Evolutionary conservation across 2,797 vertebrate genomes (phyloP).

Genomic region (Anniella stebbinsi): DNA sequence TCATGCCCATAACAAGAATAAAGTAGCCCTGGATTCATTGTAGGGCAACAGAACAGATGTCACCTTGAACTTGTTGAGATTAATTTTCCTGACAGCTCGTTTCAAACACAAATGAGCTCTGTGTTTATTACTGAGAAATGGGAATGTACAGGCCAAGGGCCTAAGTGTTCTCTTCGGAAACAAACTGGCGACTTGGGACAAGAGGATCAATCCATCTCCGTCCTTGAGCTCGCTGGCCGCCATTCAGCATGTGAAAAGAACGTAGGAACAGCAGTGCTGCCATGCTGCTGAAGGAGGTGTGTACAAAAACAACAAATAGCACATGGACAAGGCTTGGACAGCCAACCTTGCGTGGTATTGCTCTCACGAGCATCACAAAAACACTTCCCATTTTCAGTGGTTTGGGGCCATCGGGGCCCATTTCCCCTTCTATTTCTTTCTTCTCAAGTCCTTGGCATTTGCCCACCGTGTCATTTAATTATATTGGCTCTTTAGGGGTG

Average conservation of each 20-base stretch:
- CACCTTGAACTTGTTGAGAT: not conserved
- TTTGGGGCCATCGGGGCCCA: not conserved
- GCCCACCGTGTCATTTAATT: not conserved
- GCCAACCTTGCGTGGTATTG: not conserved
- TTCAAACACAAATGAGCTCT: constrained; percentile 41
- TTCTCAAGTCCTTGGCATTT: not conserved
- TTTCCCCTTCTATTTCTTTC: not conserved
- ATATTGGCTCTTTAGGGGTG: not conserved
- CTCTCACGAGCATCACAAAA: not conserved
- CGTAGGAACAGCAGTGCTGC: not conserved
- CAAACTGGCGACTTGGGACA: not conserved
- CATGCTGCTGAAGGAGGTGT: not conserved
- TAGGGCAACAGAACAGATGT: not conserved
- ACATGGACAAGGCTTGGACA: not conserved
- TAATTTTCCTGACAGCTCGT: constrained; percentile 52
- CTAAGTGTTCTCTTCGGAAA: not conserved
- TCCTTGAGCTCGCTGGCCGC: not conserved
- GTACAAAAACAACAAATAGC: not conserved
- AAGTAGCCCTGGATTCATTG: constrained; percentile 28
- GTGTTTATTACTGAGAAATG: constrained; percentile 49
- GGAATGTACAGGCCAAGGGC: not conserved
- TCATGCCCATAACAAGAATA: not conserved
- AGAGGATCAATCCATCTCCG: not conserved
- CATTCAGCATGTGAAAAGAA: not conserved
- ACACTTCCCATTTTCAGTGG: not conserved